Evolutionary conservation across 2,113 vertebrate genomes (phyloP).

Genomic region (Dipodomys ordii): DNA sequence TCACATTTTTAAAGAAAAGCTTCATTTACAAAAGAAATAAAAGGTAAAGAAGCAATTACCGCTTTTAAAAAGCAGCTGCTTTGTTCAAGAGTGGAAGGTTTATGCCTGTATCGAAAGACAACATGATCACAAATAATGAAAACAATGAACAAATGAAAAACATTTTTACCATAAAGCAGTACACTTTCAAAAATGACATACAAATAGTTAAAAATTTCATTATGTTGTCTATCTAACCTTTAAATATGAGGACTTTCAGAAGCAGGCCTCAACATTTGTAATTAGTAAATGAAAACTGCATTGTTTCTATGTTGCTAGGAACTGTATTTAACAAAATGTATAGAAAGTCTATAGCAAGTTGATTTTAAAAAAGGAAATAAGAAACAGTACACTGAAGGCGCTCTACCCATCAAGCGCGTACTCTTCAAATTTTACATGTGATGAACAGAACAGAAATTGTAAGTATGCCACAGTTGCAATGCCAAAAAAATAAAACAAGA

Average conservation of each 20-base stretch:
- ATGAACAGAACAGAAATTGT: constrained; percentile 88
- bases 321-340: constrained; percentile 90
- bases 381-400: constrained; percentile 96
- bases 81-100: constrained; percentile 95
- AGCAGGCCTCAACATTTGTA: constrained; percentile 85
- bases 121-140: constrained; percentile 95
- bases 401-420: constrained; percentile 89
- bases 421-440: constrained; percentile 83
- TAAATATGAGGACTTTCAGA: constrained; percentile 88
- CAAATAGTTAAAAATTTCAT: constrained; percentile 90
- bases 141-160: constrained; percentile 91
- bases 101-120: constrained; percentile 97
- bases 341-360: constrained; percentile 91
- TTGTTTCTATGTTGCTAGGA: constrained; percentile 86
- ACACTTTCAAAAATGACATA: constrained; percentile 92
- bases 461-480: constrained; percentile 88
- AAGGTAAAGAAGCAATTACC: constrained; percentile 98
- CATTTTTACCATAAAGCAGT: constrained; percentile 91
- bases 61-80: constrained; percentile 97
- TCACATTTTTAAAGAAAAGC: constrained; percentile 91
- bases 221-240: constrained; percentile 85
- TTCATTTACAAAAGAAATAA: constrained; percentile 94
- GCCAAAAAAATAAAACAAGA: constrained; percentile 88
- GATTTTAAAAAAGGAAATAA: constrained; percentile 89
- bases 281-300: constrained; percentile 89